phyloP scores from a whole-genome alignment of 2,888 invertebrate genomes.

The Acheta domesticus region DNA sequence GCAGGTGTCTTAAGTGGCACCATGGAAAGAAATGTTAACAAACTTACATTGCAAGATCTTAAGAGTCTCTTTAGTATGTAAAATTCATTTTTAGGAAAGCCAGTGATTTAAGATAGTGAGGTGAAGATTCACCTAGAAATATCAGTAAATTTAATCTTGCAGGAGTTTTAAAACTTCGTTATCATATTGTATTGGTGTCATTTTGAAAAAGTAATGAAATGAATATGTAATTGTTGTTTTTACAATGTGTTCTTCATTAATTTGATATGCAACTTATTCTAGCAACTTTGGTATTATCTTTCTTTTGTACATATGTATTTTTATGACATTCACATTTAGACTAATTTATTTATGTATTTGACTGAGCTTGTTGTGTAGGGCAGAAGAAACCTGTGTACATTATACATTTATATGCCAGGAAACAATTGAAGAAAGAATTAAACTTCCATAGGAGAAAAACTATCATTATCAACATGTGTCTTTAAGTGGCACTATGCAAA shows the following conservation, averaged over 20 bases:
- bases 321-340: no score
- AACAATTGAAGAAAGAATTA: conserved; percentile 85
- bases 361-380: conserved; percentile 57
- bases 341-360: no score
- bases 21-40: conserved; percentile 59
- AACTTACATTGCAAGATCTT: conserved; percentile 76
- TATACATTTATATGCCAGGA: conserved; percentile 81
- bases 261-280: no score
- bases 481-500: conserved; percentile 60
- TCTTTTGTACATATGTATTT: conserved; percentile 19
- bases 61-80: conserved; percentile 45
- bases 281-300: no score
- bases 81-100: background rate
- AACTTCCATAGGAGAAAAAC: conserved; percentile 75
- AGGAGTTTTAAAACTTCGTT: no score
- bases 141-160: no score
- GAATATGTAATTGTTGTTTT: no score
- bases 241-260: no score
- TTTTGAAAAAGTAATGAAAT: conserved; percentile 30
- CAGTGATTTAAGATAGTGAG: no score
- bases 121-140: no score
- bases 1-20: conserved; percentile 72
- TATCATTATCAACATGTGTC: conserved; percentile 70
- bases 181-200: conserved; percentile 26
- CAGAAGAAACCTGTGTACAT: conserved; percentile 77